Evolutionary conservation across 2,797 vertebrate genomes (phyloP).

Genomic region (Hoplostethus atlanticus): DNA sequence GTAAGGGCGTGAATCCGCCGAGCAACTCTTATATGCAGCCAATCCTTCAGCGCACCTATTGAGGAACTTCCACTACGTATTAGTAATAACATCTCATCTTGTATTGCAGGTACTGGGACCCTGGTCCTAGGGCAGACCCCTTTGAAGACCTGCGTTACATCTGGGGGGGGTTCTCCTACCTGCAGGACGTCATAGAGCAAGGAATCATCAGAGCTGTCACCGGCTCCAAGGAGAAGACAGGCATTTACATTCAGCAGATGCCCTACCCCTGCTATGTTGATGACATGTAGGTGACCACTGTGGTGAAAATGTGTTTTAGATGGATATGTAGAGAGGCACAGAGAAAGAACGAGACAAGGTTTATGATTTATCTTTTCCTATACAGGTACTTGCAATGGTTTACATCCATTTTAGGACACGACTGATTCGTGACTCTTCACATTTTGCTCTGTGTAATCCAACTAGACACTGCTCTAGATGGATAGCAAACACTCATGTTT

Average conservation of each 20-base stretch:
- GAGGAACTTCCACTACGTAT: no score
- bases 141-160: constrained; percentile 97
- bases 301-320: neutral
- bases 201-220: constrained; percentile 95
- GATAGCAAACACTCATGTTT: neutral
- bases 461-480: no score
- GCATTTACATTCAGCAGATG: constrained; percentile 98
- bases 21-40: no score
- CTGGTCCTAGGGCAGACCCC: constrained; percentile 96
- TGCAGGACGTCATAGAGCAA: constrained; percentile 96
- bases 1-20: constrained; percentile 76
- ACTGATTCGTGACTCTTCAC: no score
- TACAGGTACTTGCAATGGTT: no score
- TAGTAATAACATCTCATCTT: neutral
- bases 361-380: no score
- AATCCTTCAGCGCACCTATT: no score
- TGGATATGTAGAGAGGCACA: neutral
- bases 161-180: constrained; percentile 96
- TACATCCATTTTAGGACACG: no score
- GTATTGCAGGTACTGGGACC: constrained; percentile 94
- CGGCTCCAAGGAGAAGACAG: constrained; percentile 90
- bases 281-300: constrained; percentile 89
- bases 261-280: constrained; percentile 98
- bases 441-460: no score
- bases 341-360: no score